These are phyloP conservation scores for Telmatherina bonti DNA, from an alignment of 2,797 vertebrate species.

Conservation along the genomic window DNA sequence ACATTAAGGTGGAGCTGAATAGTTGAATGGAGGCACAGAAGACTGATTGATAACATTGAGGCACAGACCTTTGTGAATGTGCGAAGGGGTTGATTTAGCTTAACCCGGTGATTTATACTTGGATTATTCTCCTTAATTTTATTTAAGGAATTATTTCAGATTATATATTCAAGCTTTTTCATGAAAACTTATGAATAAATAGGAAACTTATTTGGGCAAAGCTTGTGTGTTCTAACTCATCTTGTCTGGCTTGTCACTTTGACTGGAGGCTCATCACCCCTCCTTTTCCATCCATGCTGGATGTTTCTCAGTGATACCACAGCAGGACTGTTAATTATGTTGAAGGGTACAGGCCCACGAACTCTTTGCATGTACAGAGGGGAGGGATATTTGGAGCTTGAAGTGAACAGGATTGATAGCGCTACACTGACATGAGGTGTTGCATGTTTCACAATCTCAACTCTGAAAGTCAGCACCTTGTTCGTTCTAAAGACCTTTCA, in stretches of 20 bases:
- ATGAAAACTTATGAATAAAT: no score
- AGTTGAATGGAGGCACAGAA: slow-evolving; percentile 19
- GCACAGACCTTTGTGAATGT: background rate
- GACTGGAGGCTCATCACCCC: background rate
- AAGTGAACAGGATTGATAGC: background rate
- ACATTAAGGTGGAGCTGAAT: background rate
- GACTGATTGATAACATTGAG: background rate
- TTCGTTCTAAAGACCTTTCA: no score
- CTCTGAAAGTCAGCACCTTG: no score
- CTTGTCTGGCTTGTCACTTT: background rate
- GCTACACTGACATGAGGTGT: background rate
- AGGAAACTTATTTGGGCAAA: no score
- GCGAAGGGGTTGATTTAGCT: background rate
- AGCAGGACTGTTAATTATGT: slow-evolving; percentile 30
- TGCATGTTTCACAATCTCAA: background rate
- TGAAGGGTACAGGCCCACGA: slow-evolving; percentile 22
- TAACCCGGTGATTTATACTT: background rate
- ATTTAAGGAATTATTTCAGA: no score
- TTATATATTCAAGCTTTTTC: no score
- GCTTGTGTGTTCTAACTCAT: background rate
- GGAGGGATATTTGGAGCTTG: slow-evolving; percentile 46
- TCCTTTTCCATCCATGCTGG: slow-evolving; percentile 3
- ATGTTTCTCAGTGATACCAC: slow-evolving; percentile 3
- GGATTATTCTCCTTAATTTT: no score
- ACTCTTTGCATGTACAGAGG: slow-evolving; percentile 19